A percentile compares a stretch with the other conserved stretches of the same genome.
Evolutionary conservation across 2,888 invertebrate species (phyloP).

Genomic region (Ethmia dodecea): DNA sequence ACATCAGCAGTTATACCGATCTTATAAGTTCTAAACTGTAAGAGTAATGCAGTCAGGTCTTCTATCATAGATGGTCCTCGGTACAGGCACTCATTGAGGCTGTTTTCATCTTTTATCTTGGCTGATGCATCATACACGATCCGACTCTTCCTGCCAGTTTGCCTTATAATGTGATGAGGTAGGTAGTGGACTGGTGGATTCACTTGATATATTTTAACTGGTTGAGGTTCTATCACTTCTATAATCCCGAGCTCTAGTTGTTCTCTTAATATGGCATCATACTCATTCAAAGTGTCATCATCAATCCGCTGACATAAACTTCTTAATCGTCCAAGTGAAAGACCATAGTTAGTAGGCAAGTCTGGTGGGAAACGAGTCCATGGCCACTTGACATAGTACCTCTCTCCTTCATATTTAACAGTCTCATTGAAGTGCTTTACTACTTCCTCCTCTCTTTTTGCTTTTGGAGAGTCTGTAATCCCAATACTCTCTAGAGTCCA

Average conservation of each 20-base stretch:
- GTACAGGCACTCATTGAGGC: constrained; percentile 8
- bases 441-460: constrained; percentile 2
- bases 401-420: constrained; percentile 5
- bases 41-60: neutral
- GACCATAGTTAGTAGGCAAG: constrained; percentile 14
- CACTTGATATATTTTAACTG: too few relatives aligned
- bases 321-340: constrained; percentile 14
- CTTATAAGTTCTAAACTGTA: constrained; percentile 12
- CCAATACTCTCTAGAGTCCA: constrained; percentile 6
- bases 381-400: constrained; percentile 19
- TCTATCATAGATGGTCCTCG: constrained; percentile 5
- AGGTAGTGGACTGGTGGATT: neutral
- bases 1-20: constrained; percentile 15
- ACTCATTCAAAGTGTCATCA: neutral
- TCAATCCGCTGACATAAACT: constrained; percentile 6
- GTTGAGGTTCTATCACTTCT: neutral
- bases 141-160: neutral
- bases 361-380: constrained; percentile 17
- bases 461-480: constrained; percentile 3
- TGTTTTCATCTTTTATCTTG: constrained; percentile 1
- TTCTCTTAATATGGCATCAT: neutral
- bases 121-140: neutral
- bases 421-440: constrained; percentile 11
- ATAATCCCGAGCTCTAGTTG: neutral
- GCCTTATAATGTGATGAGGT: neutral